phyloP scores from a whole-genome alignment of 1,140 invertebrate genomes.

The Wiebesia pumilae region DNA sequence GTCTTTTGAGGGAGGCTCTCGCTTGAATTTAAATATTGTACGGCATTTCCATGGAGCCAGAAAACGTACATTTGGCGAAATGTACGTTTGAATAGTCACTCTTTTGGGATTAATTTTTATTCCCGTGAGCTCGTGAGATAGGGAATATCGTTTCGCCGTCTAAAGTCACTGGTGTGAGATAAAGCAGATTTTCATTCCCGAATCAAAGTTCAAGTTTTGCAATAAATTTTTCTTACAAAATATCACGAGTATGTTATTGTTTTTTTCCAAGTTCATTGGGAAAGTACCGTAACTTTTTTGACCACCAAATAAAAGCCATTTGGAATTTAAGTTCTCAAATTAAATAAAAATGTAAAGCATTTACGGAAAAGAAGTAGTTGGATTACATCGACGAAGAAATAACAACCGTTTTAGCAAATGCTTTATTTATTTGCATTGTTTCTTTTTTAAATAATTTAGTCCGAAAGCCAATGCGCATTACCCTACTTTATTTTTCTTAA shows the following conservation, averaged over 20 bases:
- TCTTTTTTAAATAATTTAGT: too few relatives aligned
- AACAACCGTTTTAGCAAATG: too few relatives aligned
- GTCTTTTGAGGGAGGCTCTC: background rate
- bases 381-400: too few relatives aligned
- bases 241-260: background rate
- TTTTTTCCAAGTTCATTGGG: background rate
- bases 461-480: too few relatives aligned
- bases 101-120: conserved; percentile 24
- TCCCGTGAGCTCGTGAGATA: background rate
- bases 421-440: too few relatives aligned
- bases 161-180: background rate
- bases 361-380: too few relatives aligned
- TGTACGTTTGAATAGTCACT: background rate
- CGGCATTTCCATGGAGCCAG: background rate
- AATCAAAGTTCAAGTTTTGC: background rate
- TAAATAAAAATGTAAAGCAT: too few relatives aligned
- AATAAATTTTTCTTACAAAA: background rate
- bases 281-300: background rate
- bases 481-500: too few relatives aligned
- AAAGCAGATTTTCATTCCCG: background rate
- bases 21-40: conserved; percentile 17
- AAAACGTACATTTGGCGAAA: background rate
- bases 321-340: too few relatives aligned
- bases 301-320: too few relatives aligned
- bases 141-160: background rate